Evolutionary conservation across 2,797 vertebrate species (phyloP).

Genomic region (Spondyliosoma cantharus): DNA sequence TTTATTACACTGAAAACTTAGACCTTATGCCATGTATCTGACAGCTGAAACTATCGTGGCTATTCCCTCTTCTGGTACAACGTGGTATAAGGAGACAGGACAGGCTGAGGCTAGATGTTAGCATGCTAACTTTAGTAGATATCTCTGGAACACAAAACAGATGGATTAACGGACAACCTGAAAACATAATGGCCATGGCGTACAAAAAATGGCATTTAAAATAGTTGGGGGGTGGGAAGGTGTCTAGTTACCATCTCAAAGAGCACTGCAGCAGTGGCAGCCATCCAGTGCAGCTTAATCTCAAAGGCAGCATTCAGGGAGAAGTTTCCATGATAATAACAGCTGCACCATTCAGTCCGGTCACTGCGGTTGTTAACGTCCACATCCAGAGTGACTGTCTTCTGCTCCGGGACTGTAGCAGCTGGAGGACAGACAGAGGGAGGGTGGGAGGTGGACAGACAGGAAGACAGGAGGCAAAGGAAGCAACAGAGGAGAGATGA

Average conservation of each 20-base stretch:
- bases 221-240: no score
- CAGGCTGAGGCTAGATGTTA: no score
- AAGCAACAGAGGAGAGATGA: slow-evolving; percentile 24
- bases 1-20: no score
- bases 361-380: slow-evolving; percentile 97
- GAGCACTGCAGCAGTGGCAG: slow-evolving; percentile 94
- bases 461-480: slow-evolving; percentile 36
- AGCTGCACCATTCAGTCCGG: slow-evolving; percentile 97
- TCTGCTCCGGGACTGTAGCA: slow-evolving; percentile 95
- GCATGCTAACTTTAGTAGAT: no score
- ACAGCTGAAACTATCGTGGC: no score
- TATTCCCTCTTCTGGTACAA: no score
- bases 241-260: slow-evolving; percentile 92
- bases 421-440: slow-evolving; percentile 77
- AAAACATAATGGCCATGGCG: no score
- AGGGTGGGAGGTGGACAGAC: slow-evolving; percentile 47
- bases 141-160: no score
- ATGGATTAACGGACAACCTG: no score
- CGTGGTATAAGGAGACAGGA: no score
- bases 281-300: slow-evolving; percentile 99
- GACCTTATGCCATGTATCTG: no score
- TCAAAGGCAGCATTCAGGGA: slow-evolving; percentile 94
- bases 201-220: no score
- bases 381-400: slow-evolving; percentile 94
- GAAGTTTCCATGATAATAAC: slow-evolving; percentile 97